Base-by-base conservation (phyloP, 1,140 invertebrate genomes). In the Batillaria attramentaria region DNA sequence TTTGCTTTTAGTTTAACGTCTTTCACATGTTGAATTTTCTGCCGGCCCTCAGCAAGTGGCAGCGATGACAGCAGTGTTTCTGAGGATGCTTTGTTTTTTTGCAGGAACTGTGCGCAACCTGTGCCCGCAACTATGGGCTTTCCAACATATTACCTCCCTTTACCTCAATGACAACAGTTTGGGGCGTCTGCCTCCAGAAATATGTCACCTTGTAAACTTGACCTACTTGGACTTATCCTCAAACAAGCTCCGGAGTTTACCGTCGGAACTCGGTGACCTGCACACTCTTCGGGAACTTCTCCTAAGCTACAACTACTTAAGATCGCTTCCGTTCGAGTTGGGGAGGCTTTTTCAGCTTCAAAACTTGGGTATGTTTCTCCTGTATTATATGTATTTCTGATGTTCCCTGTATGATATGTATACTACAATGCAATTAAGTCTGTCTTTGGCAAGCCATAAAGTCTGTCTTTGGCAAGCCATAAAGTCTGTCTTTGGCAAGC, bases 321-420 rank as follows among this genome's bases (percentile, higher is more conserved):
- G 97, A 70, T 94, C 95, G 82, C 93, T 99, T 86, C 98, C 98
- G 3, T 99, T 96, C 91, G 98, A 99, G 92, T 93, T 99, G 85
- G 98, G 98, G 82, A 98, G 98, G 92, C 93, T 99, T 81, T 99
- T 99, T 92, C 97, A 99, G 92, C 93, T 99, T 83, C 95, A 97
- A 92, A 92, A 87, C 72, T 86, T 93, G 78, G 92, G 93, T 93
- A 86, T 83, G 87, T 83, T 46, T 46, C n/a, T n/a, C n/a, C n/a
- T n/a, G n/a, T n/a, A n/a, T n/a, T n/a, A n/a, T n/a, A n/a, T n/a
- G n/a, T n/a, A n/a, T n/a, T n/a, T n/a, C n/a, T n/a, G n/a, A n/a
- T n/a, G n/a, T n/a, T n/a, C n/a, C n/a, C n/a, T n/a, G n/a, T n/a
- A n/a, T n/a, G n/a, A n/a, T n/a, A n/a, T n/a, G n/a, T n/a, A n/a